Percentiles rank a stretch among this genome's conserved stretches.
These are phyloP conservation scores for Pantherophis guttatus DNA, from an alignment of 2,113 vertebrate species.

Conservation along the genomic window DNA sequence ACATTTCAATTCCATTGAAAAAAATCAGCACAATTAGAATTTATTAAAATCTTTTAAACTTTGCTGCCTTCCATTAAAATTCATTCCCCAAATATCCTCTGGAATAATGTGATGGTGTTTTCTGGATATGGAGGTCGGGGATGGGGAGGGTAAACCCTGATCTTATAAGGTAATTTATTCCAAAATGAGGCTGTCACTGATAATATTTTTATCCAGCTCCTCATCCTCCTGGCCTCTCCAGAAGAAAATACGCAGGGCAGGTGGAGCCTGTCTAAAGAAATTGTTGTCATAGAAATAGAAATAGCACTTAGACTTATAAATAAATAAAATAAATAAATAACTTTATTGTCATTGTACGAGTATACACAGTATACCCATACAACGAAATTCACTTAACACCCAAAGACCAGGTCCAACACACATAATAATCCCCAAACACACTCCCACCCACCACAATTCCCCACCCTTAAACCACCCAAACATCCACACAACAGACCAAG, in stretches of 20 bases:
- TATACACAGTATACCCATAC: no score
- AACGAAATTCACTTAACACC: no score
- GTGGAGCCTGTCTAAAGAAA: not conserved
- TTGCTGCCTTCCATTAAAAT: not conserved
- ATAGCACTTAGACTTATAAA: no score
- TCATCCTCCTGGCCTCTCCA: not conserved
- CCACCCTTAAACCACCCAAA: no score
- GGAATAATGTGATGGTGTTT: not conserved
- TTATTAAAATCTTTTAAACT: not conserved
- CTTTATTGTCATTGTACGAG: no score
- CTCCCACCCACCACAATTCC: no score
- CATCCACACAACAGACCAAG: no score
- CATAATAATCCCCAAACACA: no score
- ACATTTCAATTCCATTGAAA: not conserved
- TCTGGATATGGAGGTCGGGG: not conserved
- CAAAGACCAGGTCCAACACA: no score
- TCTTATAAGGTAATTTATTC: not conserved
- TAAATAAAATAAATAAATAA: no score
- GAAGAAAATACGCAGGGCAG: not conserved
- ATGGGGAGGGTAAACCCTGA: not conserved
- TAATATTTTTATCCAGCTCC: not conserved
- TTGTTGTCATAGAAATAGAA: not conserved
- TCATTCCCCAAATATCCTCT: not conserved
- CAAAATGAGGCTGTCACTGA: not conserved
- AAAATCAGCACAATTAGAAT: not conserved